phyloP scores from a whole-genome alignment of 2,797 vertebrate genomes.

The Delichon dasypus region DNA sequence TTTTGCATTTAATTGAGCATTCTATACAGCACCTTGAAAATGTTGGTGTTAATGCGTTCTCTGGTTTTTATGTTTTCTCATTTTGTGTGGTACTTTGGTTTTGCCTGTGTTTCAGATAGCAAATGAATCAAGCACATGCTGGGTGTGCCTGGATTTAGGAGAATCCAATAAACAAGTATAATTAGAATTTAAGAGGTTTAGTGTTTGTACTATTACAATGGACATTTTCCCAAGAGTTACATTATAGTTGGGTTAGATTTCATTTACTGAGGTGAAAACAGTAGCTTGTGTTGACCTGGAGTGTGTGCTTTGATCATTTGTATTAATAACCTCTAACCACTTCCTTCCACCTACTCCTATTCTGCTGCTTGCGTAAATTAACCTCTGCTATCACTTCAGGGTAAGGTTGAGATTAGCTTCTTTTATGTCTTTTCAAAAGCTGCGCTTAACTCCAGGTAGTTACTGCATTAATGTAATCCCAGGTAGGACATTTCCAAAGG shows the following conservation, averaged over 20 bases:
- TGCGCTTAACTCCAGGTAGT: not conserved
- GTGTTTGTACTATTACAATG: not conserved
- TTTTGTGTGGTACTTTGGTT: not conserved
- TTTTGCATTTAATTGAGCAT: not conserved
- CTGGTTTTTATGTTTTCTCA: not conserved
- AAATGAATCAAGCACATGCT: not conserved
- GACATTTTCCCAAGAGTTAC: not conserved
- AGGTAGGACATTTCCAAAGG: slow-evolving; percentile 11
- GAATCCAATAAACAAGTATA: not conserved
- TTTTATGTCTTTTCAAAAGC: slow-evolving; percentile 34
- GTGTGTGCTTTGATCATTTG: slow-evolving; percentile 35
- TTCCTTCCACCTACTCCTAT: slow-evolving; percentile 16
- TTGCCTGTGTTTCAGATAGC: not conserved
- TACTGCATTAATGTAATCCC: slow-evolving; percentile 9
- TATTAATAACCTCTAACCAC: slow-evolving; percentile 61
- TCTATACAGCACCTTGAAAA: not conserved
- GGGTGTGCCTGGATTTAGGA: not conserved
- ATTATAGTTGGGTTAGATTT: slow-evolving; percentile 5
- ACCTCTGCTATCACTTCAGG: slow-evolving; percentile 40
- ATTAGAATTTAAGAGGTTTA: not conserved
- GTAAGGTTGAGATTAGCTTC: slow-evolving; percentile 12
- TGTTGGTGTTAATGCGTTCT: not conserved
- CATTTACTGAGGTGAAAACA: slow-evolving; percentile 25
- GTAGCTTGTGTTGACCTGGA: slow-evolving; percentile 31
- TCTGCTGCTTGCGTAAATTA: slow-evolving; percentile 47